Percentiles rank a stretch among this genome's conserved stretches.
Evolutionary conservation across 2,888 invertebrate genomes (phyloP).

Genomic region (Pammene aurita): DNA sequence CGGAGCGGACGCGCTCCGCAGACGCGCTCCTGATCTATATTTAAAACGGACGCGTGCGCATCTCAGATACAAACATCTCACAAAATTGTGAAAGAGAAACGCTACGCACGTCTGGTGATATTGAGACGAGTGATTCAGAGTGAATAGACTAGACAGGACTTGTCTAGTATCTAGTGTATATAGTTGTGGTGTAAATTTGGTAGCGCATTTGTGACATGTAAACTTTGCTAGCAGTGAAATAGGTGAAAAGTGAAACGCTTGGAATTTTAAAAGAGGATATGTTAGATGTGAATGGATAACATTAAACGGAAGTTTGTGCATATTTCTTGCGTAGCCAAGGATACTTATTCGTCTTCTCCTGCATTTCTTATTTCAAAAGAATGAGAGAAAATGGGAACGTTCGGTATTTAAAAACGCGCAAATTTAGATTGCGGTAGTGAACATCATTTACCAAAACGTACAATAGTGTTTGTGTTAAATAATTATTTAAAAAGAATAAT

Average conservation of each 20-base stretch:
- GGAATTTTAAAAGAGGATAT: background rate
- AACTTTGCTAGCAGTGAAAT: background rate
- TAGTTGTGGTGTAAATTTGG: background rate
- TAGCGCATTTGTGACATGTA: background rate
- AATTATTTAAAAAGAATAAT: too few relatives aligned
- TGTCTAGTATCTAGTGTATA: background rate
- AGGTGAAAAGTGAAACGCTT: background rate
- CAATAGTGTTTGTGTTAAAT: background rate
- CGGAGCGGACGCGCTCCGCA: conserved; percentile 68
- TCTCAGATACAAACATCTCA: conserved; percentile 69
- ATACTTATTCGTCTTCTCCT: background rate
- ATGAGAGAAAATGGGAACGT: background rate
- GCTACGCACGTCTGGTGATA: conserved; percentile 61
- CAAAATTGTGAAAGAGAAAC: conserved; percentile 68
- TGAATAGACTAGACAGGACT: conserved; percentile 6
- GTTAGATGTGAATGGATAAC: background rate
- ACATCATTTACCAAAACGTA: background rate
- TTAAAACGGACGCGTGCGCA: conserved; percentile 68
- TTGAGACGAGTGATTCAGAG: conserved; percentile 34
- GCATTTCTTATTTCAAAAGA: background rate
- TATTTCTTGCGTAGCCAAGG: too few relatives aligned
- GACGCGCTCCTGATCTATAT: conserved; percentile 71
- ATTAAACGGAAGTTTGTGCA: background rate
- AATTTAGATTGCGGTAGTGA: conserved; percentile 19
- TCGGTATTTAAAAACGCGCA: conserved; percentile 1